Evolutionary conservation across 2,797 vertebrate genomes (phyloP).

Genomic region (Hypotaenidia philippensis): DNA sequence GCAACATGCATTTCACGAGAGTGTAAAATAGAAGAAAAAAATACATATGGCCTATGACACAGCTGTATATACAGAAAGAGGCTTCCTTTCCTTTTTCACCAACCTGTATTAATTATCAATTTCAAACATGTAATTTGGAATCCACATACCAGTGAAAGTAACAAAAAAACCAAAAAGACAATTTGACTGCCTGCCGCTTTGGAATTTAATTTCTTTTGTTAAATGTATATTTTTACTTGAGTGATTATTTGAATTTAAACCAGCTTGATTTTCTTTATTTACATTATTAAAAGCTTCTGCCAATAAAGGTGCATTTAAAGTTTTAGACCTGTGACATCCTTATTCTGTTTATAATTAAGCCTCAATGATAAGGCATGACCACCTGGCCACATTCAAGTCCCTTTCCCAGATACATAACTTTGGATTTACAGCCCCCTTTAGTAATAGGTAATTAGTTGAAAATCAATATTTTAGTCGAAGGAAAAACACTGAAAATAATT

Average conservation of each 20-base stretch:
- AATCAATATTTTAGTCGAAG: conserved; percentile 5
- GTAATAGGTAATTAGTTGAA: conserved; percentile 21
- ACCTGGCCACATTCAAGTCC: background rate
- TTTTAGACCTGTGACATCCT: conserved; percentile 10
- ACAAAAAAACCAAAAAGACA: background rate
- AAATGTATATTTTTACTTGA: conserved; percentile 3
- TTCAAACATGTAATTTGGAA: background rate
- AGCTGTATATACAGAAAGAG: background rate
- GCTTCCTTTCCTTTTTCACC: background rate
- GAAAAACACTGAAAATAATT: background rate
- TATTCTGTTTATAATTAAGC: conserved; percentile 39
- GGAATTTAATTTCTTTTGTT: background rate
- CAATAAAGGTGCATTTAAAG: background rate
- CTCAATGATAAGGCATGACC: background rate
- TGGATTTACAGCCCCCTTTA: conserved; percentile 7
- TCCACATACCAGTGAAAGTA: background rate
- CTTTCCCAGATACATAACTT: background rate
- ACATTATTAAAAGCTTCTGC: conserved; percentile 8
- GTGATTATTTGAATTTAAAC: conserved; percentile 6
- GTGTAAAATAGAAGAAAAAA: background rate
- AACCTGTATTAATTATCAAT: background rate
- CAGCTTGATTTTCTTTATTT: conserved; percentile 29
- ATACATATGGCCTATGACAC: background rate
- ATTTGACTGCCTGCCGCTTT: background rate
- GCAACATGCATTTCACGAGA: background rate